A percentile compares a stretch with the other conserved stretches of the same genome.
Conservation (phyloP, 2,797 vertebrate genomes). For the Pangasius larnaudii region DNA sequence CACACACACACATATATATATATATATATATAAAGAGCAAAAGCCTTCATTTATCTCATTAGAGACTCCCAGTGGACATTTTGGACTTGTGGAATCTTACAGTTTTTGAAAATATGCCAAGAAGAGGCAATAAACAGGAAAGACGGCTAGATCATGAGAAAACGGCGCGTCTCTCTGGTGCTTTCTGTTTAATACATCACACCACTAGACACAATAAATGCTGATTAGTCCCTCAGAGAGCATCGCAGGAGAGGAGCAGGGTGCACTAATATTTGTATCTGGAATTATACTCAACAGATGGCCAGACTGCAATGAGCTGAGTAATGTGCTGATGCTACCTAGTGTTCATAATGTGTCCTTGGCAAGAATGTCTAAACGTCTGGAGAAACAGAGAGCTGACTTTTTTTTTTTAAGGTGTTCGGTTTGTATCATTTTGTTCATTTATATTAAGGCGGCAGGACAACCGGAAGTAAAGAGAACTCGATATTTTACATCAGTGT, state of each 20-base stretch:
- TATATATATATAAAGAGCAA: neutral
- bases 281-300: constrained; percentile 48
- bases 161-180: neutral
- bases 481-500: neutral
- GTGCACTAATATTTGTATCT: constrained; percentile 46
- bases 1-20: too few species aligned
- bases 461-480: neutral
- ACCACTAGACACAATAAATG: constrained; percentile 42
- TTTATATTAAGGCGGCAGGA: neutral
- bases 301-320: constrained; percentile 18
- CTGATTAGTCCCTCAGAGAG: constrained; percentile 35
- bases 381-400: neutral
- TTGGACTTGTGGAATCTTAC: neutral
- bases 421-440: neutral
- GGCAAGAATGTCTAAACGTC: neutral
- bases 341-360: constrained; percentile 10
- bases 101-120: constrained; percentile 35
- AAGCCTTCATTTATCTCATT: constrained; percentile 38
- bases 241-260: constrained; percentile 25
- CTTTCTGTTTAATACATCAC: constrained; percentile 42
- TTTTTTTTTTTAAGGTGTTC: neutral
- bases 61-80: constrained; percentile 6
- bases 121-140: constrained; percentile 13
- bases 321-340: neutral
- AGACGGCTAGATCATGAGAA: neutral